Evolutionary conservation across 1,140 invertebrate genomes (phyloP).

Genomic region (Solen grandis): DNA sequence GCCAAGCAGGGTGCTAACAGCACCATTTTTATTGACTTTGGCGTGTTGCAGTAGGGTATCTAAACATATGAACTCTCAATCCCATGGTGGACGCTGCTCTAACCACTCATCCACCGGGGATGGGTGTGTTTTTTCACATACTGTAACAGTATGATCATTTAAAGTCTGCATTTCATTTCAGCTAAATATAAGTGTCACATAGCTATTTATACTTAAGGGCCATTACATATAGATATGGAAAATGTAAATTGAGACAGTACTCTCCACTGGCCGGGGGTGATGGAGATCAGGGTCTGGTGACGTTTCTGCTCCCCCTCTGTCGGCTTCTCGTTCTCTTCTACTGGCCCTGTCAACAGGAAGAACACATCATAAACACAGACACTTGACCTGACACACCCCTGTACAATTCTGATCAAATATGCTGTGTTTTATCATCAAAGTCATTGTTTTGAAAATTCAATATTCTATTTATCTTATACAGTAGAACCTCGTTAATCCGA

Average conservation of each 20-base stretch:
- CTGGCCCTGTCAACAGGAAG: background rate
- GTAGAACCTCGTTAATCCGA: too few species aligned
- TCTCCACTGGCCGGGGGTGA: conserved; percentile 30
- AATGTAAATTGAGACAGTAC: background rate
- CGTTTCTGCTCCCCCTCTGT: background rate
- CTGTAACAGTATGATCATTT: background rate
- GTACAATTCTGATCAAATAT: background rate
- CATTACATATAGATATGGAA: background rate
- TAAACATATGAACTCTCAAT: too few species aligned
- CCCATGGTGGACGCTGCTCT: background rate
- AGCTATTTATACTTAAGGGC: background rate
- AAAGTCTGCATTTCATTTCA: background rate
- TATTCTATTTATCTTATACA: too few species aligned
- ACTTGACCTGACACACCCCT: background rate
- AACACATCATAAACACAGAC: background rate
- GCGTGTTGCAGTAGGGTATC: too few species aligned
- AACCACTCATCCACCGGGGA: background rate
- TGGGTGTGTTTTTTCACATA: background rate
- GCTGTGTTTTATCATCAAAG: background rate
- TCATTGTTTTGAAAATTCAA: too few species aligned
- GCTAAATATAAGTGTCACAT: background rate
- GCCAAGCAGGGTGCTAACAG: background rate
- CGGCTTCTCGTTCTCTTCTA: background rate
- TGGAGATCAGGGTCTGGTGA: conserved; percentile 19
- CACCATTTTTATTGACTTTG: too few species aligned